Base-by-base conservation (phyloP, 1,140 invertebrate species). In the Drosophila triauraria region DNA sequence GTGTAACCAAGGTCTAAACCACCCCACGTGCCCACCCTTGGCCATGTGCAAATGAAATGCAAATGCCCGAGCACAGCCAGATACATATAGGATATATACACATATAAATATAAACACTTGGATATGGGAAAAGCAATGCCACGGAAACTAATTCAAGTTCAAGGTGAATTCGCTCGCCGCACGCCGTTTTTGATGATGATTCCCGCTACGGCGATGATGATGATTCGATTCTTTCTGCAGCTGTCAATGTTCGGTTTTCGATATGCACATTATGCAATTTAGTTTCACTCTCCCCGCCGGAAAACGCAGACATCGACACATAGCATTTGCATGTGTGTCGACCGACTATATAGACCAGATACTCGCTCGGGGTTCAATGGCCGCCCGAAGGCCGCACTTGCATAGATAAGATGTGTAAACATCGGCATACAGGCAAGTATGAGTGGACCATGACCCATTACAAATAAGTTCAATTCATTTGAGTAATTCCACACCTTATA, bases 91-190 rank as follows among this genome's bases (percentile, higher is more conserved):
- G n/a, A 27, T 47, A 47, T 48, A 53, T 23, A 48, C 10, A 17
- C 61, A 44, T 43, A 44, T 59, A 50, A 44, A 84, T 84, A 69
- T 84, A 81, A 53, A 80, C 76, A 71, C 67, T 72, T 76, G 61
- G 62, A 88, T 82, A 84, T 69, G 67, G 67, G 58, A 75, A 57
- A 76, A 62, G 58, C 84, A 71, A 79, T 83, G 80, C 67, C 72
- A 62, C 80, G 78, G 57, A 74, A 84, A 71, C 68, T 67, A 88
- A 90, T 90, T 76, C 86, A 88, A 90, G 85, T 88, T 88, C 85
- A 90, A 88, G 85, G 85, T 85, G 53, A 85, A 57, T 60, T 56
- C 30, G 20, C 50, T 25, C 59, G 44, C 23, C 53, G 17, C 13
- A 23, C 27, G 38, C 35, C 44, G 35, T 15, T 59, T 65, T 72